Conservation (phyloP, 2,888 invertebrate genomes). For the Lysandra coridon region DNA sequence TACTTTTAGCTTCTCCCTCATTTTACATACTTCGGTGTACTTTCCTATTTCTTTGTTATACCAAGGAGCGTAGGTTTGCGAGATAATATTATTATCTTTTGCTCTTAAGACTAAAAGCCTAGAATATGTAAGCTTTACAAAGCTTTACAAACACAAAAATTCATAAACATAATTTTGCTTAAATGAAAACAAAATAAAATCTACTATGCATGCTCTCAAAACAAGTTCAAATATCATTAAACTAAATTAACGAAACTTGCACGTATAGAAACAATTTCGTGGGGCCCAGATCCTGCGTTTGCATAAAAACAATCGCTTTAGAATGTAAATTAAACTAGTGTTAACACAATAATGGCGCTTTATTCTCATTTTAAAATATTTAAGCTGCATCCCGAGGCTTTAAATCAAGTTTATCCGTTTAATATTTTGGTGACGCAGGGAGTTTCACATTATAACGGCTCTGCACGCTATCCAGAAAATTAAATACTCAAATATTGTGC, state of each 20-base stretch:
- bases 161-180: not conserved
- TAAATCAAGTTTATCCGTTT: slow-evolving; percentile 30
- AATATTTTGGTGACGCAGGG: slow-evolving; percentile 26
- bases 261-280: not conserved
- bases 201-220: not conserved
- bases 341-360: slow-evolving; percentile 27
- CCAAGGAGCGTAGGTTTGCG: not conserved
- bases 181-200: not conserved
- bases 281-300: not conserved
- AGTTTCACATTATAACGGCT: slow-evolving; percentile 27
- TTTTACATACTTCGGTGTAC: not conserved
- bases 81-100: not conserved
- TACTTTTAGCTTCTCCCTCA: not conserved
- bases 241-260: not conserved
- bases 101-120: not conserved
- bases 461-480: slow-evolving; percentile 25
- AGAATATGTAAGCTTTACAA: not conserved
- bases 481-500: slow-evolving; percentile 23
- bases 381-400: slow-evolving; percentile 21
- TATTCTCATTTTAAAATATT: slow-evolving; percentile 27
- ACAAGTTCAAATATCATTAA: slow-evolving; percentile 4
- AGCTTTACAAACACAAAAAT: too few species aligned
- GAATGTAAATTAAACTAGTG: slow-evolving; percentile 30
- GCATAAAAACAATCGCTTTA: slow-evolving; percentile 19
- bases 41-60: not conserved